A percentile compares a stretch with the other conserved stretches of the same genome.
These are phyloP conservation scores for Gavialis gangeticus DNA, from an alignment of 2,113 vertebrate species.

Conservation along the genomic window DNA sequence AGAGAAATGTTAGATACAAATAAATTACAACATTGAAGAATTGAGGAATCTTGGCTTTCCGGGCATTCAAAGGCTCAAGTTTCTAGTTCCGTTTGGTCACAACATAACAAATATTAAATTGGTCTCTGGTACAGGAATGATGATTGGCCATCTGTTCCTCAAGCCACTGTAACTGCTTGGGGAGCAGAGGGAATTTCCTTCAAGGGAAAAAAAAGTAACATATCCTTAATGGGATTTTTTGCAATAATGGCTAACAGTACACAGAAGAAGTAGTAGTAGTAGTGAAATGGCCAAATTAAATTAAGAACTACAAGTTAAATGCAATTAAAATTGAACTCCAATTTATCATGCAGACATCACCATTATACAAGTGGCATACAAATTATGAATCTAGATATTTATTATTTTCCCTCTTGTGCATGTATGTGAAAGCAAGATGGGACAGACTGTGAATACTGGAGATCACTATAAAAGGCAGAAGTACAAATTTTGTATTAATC, in stretches of 20 bases:
- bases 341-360: rapidly evolving
- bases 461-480: background rate
- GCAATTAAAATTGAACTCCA: background rate
- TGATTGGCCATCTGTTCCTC: background rate
- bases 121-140: background rate
- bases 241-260: background rate
- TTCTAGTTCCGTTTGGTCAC: background rate
- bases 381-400: rapidly evolving
- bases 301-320: background rate
- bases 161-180: no score
- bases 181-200: background rate
- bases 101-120: background rate
- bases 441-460: background rate
- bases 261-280: background rate
- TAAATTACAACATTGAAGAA: background rate
- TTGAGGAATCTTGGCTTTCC: background rate
- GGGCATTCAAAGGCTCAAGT: background rate
- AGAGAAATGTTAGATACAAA: background rate
- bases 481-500: background rate
- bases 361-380: background rate
- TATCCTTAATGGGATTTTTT: background rate
- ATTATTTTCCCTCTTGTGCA: background rate
- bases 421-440: background rate
- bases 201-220: background rate
- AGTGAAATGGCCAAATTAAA: background rate